A percentile compares a stretch with the other conserved stretches of the same genome.
These are phyloP conservation scores for Pollimyrus isidori DNA, from an alignment of 2,113 vertebrate species.

Conservation along the genomic window DNA sequence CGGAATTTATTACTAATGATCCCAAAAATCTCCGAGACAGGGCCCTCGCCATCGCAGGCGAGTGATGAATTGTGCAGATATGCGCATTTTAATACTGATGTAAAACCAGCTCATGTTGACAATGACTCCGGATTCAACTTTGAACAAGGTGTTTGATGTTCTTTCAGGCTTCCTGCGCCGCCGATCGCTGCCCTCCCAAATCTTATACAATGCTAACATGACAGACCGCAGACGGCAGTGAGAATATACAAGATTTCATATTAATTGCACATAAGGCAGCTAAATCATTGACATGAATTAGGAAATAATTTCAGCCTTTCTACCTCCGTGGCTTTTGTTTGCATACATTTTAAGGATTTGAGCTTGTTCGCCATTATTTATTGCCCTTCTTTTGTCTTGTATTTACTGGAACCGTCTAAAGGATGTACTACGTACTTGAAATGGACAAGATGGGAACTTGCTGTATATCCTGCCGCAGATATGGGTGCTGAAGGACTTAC, in stretches of 20 bases:
- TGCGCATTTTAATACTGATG: constrained; percentile 6
- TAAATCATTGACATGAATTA: neutral
- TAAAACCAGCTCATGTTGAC: neutral
- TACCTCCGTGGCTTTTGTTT: neutral
- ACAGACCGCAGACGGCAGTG: neutral
- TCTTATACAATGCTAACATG: neutral
- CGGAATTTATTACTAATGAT: constrained; percentile 27
- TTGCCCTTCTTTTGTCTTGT: neutral
- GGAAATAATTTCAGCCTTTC: neutral
- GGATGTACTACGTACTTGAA: neutral
- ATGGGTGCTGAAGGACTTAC: neutral
- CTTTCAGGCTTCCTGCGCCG: neutral
- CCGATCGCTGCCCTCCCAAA: neutral
- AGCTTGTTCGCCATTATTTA: neutral
- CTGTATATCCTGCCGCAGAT: neutral
- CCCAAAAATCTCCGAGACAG: constrained; percentile 37
- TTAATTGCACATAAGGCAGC: neutral
- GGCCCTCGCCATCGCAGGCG: constrained; percentile 27
- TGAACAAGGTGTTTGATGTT: neutral
- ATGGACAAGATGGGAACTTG: neutral
- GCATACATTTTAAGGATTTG: neutral
- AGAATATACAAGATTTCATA: neutral
- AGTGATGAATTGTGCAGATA: constrained; percentile 4
- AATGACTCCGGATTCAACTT: neutral
- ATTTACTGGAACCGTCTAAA: neutral